Percentiles rank a stretch among this genome's conserved stretches.
phyloP scores from a whole-genome alignment of 2,113 vertebrate genomes.

The Pavo muticus region DNA sequence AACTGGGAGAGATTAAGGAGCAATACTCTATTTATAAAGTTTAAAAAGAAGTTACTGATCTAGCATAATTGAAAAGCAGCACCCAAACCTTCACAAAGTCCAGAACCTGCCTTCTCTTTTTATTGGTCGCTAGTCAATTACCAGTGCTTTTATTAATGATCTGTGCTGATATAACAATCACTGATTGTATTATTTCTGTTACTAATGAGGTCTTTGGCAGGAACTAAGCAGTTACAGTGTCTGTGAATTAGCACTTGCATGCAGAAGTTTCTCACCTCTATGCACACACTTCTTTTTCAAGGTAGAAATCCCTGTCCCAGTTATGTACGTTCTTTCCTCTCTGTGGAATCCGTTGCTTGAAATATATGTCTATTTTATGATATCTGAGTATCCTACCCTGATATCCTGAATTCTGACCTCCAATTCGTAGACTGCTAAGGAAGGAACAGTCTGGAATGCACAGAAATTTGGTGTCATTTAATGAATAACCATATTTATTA shows the following conservation, averaged over 20 bases:
- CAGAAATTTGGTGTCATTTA: background rate
- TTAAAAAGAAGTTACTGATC: constrained; percentile 4
- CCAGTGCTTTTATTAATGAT: background rate
- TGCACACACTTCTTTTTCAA: background rate
- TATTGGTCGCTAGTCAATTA: background rate
- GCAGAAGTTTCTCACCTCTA: background rate
- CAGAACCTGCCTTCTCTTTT: background rate
- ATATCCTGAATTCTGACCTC: background rate
- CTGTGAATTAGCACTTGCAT: background rate
- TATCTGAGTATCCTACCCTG: background rate
- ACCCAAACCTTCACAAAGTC: background rate
- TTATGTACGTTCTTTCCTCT: background rate
- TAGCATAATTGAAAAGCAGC: background rate
- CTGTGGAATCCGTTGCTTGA: background rate
- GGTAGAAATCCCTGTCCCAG: background rate
- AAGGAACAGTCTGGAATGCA: background rate
- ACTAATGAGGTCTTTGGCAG: background rate
- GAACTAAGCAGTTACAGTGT: background rate
- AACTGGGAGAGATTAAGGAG: constrained; percentile 49
- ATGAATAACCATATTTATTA: background rate
- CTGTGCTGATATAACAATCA: background rate
- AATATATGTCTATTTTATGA: background rate
- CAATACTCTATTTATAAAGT: background rate
- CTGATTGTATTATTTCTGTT: background rate
- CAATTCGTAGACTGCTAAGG: background rate